Conservation (phyloP, 2,113 vertebrate genomes). For the rat (Rattus norvegicus) region GRCr8 NC_086028.1:4513001-4513500, state of each 20-base stretch:
- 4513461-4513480: neutral
- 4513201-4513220: neutral
- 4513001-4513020: too few species aligned
- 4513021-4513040: too few species aligned
- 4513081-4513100: rapidly evolving
- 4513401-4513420: neutral
- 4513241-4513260: neutral
- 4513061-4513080: neutral
- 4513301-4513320: neutral
- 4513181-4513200: neutral
- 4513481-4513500: neutral
- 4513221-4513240: neutral
- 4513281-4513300: too few species aligned
- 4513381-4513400: neutral
- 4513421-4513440: neutral
- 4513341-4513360: neutral
- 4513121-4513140: neutral
- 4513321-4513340: neutral
- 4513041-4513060: neutral
- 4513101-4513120: neutral
- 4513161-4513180: neutral
- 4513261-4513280: neutral
- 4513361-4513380: neutral
- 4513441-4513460: neutral
- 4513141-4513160: neutral